Evolutionary conservation across 2,113 vertebrate genomes (phyloP).

Genomic region (Syrrhaptes paradoxus): DNA sequence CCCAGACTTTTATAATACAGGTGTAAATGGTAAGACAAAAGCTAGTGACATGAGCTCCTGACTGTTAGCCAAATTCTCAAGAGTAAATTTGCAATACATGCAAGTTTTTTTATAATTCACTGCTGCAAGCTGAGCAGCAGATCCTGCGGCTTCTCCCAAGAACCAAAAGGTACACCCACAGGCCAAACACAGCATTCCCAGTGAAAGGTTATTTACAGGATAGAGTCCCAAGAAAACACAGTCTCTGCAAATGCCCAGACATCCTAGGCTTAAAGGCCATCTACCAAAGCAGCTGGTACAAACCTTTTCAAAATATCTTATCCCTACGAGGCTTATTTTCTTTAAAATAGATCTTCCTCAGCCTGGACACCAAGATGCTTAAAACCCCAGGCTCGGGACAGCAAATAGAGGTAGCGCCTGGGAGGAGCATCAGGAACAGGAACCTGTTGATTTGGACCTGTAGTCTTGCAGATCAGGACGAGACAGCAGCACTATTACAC

Average conservation of each 20-base stretch:
- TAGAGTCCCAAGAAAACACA: neutral
- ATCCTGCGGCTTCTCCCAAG: neutral
- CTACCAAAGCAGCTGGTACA: neutral
- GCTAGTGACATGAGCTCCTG: neutral
- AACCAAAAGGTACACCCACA: neutral
- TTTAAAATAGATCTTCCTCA: neutral
- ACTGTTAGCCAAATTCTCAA: neutral
- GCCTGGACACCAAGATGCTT: neutral
- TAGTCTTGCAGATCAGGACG: neutral
- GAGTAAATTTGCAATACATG: neutral
- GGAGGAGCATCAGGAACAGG: neutral
- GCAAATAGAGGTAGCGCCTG: neutral
- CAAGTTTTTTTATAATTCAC: neutral
- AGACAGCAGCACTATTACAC: neutral
- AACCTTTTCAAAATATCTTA: neutral
- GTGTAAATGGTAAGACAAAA: neutral
- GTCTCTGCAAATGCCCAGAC: neutral
- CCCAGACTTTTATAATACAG: neutral
- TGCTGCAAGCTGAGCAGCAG: neutral
- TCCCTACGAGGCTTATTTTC: neutral
- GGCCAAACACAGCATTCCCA: neutral
- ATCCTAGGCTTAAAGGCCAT: neutral
- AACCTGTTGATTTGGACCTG: neutral
- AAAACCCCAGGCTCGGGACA: neutral
- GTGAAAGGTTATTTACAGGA: neutral